Evolutionary conservation across 1,140 invertebrate genomes (phyloP), one percentile per base, ranked within the genome.

Genomic region (Amyelois transitella): DNA sequence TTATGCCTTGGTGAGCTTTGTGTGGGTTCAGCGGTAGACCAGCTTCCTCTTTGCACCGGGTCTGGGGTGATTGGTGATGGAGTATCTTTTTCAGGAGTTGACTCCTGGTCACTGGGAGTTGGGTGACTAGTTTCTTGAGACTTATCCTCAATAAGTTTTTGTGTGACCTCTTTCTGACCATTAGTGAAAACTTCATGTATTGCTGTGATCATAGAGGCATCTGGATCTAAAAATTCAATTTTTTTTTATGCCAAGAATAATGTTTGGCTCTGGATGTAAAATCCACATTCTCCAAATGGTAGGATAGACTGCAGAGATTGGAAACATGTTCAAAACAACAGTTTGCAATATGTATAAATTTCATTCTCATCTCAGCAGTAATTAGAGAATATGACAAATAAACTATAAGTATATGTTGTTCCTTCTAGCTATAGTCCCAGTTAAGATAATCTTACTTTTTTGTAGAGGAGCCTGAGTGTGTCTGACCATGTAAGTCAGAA

Each of bases 41-140:
- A 85, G 47, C 80, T 85, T 10, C 74, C 72, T 12, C 74, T 69
- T 58, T 87, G 82, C 0, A 56, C 20, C 1, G 61, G n/a, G 5
- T 86, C 80, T 14, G 81, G 80, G 1, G 82, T 80, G 1, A 70
- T 59, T 0, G 78, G 74, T 6, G 68, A 73, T 7, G 77, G 72
- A n/a, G 69, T 68, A 7, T 81, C 77, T 19, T 72, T 77, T 17
- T 87, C 84, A 6, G 81, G 69, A 0, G 81, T 77, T 2, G 69
- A 71, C 32, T 85, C 84, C 52, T 77, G 79, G 8, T 85, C 81
- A 56, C 62, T 79, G 10, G 48, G 38, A 18, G 68, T 69, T 12
- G 59, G 58, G 49, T 60, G 52, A 6, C 32, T 3, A 12, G 47
- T 52, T 51, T 84, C 78, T 32, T 64, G 58, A 12, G 67, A 58